Conservation (phyloP, 2,888 invertebrate genomes). For the Ashinkailepas kermadecensis region DNA sequence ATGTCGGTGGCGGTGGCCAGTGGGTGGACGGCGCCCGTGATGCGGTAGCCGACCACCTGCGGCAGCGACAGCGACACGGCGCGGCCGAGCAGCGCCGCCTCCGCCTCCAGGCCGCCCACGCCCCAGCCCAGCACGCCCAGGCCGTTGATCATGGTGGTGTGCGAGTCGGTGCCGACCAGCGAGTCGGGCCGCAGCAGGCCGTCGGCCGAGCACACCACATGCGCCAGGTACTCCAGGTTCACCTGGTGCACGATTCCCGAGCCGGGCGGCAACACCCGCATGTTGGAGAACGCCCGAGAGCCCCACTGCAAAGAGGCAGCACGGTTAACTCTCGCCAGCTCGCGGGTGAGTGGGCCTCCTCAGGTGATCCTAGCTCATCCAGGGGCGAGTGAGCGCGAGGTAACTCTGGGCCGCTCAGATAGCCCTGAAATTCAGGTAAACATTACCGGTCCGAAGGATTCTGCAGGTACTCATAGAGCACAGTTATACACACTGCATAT, state of each 20-base stretch:
- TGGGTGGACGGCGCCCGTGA: conserved; percentile 65
- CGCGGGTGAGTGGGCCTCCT: no score
- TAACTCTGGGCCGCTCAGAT: no score
- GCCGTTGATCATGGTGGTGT: conserved; percentile 36
- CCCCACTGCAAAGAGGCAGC: conserved; percentile 30
- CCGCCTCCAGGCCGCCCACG: conserved; percentile 34
- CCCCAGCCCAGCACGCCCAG: conserved; percentile 36
- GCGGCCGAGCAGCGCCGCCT: conserved; percentile 75
- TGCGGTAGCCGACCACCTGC: conserved; percentile 87
- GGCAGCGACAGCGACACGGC: conserved; percentile 94
- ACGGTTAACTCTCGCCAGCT: no score
- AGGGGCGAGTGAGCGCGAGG: no score
- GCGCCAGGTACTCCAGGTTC: conserved; percentile 35
- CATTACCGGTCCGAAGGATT: no score
- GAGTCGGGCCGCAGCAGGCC: conserved; percentile 33
- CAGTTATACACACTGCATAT: no score
- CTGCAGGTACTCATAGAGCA: no score
- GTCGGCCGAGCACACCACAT: conserved; percentile 29
- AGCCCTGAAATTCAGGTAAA: no score
- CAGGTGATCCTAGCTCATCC: no score
- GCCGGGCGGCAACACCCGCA: conserved; percentile 35
- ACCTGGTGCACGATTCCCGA: conserved; percentile 35
- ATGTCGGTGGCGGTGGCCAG: conserved; percentile 87
- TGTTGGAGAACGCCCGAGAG: conserved; percentile 31
- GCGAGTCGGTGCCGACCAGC: conserved; percentile 34